Evolutionary conservation across 2,888 invertebrate genomes (phyloP).

Genomic region (Drosophila flavopinicola): DNA sequence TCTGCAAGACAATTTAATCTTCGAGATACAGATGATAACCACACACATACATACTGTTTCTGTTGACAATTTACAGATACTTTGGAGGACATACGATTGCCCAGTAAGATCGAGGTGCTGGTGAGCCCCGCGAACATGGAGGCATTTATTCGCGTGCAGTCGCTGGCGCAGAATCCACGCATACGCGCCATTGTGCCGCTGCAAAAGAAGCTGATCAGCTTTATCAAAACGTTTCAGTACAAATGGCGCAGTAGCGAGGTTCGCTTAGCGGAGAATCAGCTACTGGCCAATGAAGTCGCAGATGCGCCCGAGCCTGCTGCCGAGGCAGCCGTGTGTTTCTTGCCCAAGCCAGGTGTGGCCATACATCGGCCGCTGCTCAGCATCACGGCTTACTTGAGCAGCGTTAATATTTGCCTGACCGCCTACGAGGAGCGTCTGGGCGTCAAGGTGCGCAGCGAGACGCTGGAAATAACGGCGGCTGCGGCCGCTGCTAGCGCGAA

Average conservation of each 20-base stretch:
- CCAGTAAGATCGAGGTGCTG: slow-evolving; percentile 90
- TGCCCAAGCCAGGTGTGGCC: slow-evolving; percentile 87
- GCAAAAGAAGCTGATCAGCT: slow-evolving; percentile 89
- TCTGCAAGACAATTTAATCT: too few species aligned
- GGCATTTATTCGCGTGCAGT: slow-evolving; percentile 94
- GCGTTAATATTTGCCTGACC: slow-evolving; percentile 90
- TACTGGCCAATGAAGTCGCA: slow-evolving; percentile 2
- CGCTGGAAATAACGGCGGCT: slow-evolving; percentile 75
- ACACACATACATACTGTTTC: not conserved
- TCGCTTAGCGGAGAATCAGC: slow-evolving; percentile 73
- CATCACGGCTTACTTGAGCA: slow-evolving; percentile 91
- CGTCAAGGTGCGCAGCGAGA: slow-evolving; percentile 85
- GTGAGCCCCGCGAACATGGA: slow-evolving; percentile 91
- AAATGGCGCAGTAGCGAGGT: slow-evolving; percentile 89
- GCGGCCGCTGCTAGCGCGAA: slow-evolving; percentile 64
- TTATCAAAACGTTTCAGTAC: slow-evolving; percentile 89
- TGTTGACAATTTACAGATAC: slow-evolving; percentile 85
- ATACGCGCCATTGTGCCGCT: slow-evolving; percentile 90
- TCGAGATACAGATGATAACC: too few species aligned
- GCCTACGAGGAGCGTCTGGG: slow-evolving; percentile 91
- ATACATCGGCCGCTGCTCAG: slow-evolving; percentile 90
- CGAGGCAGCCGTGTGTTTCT: slow-evolving; percentile 82
- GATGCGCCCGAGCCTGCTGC: slow-evolving; percentile 3
- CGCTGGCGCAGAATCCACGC: slow-evolving; percentile 95
- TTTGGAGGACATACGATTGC: slow-evolving; percentile 90